A percentile compares a stretch with the other conserved stretches of the same genome.
Evolutionary conservation across 2,888 invertebrate genomes (phyloP).

Genomic region (Drosophila rellima): DNA sequence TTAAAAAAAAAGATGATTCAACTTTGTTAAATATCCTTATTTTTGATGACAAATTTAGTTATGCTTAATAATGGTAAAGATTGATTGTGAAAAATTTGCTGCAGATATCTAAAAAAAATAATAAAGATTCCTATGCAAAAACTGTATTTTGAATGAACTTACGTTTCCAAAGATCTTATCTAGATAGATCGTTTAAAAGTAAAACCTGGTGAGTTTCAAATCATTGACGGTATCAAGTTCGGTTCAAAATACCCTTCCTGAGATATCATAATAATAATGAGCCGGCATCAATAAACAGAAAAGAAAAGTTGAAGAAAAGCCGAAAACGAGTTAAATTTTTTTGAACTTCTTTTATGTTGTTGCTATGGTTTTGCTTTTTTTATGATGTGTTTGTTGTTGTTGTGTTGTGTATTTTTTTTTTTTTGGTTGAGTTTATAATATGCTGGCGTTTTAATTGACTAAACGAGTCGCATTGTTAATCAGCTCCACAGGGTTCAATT

Average conservation of each 20-base stretch:
- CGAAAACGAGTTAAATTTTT: constrained; percentile 53
- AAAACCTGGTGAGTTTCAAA: background rate
- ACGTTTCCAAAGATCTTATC: background rate
- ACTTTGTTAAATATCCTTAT: too few species aligned
- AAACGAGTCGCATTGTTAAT: constrained; percentile 45
- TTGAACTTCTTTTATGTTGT: constrained; percentile 23
- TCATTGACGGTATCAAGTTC: background rate
- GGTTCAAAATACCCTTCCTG: background rate
- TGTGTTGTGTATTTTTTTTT: background rate
- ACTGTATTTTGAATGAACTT: too few species aligned
- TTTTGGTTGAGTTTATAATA: constrained; percentile 28
- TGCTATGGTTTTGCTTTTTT: constrained; percentile 19
- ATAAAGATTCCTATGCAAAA: too few species aligned
- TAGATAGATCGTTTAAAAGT: background rate
- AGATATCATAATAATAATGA: constrained; percentile 9
- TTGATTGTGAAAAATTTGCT: too few species aligned
- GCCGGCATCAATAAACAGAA: constrained; percentile 46
- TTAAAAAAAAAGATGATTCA: too few species aligned
- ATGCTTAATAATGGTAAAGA: too few species aligned
- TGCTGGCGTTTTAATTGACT: constrained; percentile 47
- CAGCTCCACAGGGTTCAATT: constrained; percentile 53
- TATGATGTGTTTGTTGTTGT: background rate
- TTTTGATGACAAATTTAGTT: too few species aligned
- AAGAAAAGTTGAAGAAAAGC: constrained; percentile 67
- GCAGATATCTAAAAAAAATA: too few species aligned